A percentile compares a stretch with the other conserved stretches of the same genome.
Conservation (phyloP, 2,888 invertebrate genomes). For the Xestia c-nigrum region DNA sequence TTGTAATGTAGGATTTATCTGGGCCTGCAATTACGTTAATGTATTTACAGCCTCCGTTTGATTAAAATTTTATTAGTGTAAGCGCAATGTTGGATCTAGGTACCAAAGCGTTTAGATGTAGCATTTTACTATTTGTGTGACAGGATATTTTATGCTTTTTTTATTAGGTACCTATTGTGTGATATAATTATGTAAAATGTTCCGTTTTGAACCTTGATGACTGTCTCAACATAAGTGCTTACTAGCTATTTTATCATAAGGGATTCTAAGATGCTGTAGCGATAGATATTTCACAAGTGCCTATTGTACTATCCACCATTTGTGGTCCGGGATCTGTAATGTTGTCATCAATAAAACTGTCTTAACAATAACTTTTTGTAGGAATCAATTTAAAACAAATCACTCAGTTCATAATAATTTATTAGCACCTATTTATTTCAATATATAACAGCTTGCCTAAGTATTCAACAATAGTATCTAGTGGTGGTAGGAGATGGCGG, state of each 20-base stretch:
- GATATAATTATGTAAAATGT: background rate
- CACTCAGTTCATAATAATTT: constrained; percentile 60
- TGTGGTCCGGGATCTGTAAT: background rate
- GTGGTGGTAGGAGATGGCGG: constrained; percentile 84
- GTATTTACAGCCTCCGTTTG: constrained; percentile 23
- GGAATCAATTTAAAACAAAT: constrained; percentile 8
- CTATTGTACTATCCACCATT: background rate
- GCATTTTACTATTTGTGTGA: background rate
- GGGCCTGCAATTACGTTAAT: constrained; percentile 34
- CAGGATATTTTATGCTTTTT: no score
- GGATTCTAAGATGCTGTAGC: background rate
- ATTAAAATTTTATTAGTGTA: constrained; percentile 19
- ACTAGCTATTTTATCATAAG: no score
- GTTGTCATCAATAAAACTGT: background rate
- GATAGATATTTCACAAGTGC: background rate
- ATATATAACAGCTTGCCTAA: constrained; percentile 49
- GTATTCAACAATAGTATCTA: constrained; percentile 65
- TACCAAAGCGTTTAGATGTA: background rate
- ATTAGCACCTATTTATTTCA: constrained; percentile 55
- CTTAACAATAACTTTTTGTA: background rate
- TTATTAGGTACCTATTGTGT: no score
- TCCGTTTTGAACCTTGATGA: background rate
- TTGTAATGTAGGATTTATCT: constrained; percentile 44
- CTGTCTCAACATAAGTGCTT: background rate
- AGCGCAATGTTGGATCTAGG: constrained; percentile 15